A percentile compares a stretch with the other conserved stretches of the same genome.
Evolutionary conservation across 2,797 vertebrate genomes (phyloP).

Genomic region (Anas georgica): DNA sequence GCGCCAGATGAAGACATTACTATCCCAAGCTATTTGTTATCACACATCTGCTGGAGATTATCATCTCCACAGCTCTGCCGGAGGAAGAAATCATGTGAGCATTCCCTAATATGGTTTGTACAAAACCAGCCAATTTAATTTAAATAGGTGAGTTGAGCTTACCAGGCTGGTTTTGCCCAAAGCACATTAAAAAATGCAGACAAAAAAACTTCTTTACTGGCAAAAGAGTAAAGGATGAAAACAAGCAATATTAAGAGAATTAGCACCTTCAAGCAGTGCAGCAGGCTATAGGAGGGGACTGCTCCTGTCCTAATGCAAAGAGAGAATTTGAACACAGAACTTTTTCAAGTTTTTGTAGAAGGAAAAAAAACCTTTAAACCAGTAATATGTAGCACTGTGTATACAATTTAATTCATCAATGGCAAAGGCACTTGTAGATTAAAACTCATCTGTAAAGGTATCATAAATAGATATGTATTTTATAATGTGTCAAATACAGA

Average conservation of each 20-base stretch:
- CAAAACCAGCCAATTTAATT: conserved; percentile 56
- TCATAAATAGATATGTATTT: background rate
- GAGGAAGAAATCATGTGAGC: conserved; percentile 59
- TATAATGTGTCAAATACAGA: background rate
- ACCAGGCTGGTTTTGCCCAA: conserved; percentile 19
- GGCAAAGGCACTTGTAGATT: background rate
- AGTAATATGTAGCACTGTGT: background rate
- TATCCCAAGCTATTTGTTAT: conserved; percentile 70
- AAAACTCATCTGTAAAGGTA: background rate
- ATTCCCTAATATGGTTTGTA: background rate
- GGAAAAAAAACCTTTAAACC: background rate
- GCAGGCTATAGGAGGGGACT: background rate
- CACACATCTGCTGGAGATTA: conserved; percentile 71
- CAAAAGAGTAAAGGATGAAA: background rate
- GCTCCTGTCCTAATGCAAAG: background rate
- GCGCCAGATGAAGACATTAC: conserved; percentile 68
- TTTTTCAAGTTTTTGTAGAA: background rate
- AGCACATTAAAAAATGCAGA: background rate
- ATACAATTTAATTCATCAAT: background rate
- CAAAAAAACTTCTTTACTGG: background rate
- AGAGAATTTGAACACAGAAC: background rate
- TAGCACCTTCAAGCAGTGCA: background rate
- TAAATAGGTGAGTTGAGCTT: conserved; percentile 55
- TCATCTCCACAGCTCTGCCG: conserved; percentile 58
- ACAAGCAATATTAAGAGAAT: background rate